phyloP scores from a whole-genome alignment of 2,888 invertebrate genomes.

The Rhagonycha fulva region DNA sequence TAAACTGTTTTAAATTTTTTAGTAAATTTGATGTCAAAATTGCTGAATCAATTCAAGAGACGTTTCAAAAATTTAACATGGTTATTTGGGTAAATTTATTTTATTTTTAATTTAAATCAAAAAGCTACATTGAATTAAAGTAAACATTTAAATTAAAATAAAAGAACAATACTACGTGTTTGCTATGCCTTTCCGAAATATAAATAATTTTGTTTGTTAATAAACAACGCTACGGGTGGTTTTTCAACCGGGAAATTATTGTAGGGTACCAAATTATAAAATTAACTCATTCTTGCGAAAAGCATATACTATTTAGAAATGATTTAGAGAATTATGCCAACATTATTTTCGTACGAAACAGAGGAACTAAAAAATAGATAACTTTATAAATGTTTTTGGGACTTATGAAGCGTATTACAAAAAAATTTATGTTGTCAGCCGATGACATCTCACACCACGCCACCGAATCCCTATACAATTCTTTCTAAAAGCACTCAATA shows the following conservation, averaged over 20 bases:
- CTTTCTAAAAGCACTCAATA: not conserved
- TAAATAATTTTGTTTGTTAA: not conserved
- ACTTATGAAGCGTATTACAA: not conserved
- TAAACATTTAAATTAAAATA: not conserved
- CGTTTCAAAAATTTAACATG: not conserved
- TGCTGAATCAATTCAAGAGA: not conserved
- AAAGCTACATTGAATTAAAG: not conserved
- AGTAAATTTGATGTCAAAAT: not conserved
- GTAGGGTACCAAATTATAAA: not conserved
- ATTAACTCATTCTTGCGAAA: not conserved
- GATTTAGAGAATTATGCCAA: too few species aligned
- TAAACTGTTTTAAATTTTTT: not conserved
- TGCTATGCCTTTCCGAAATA: not conserved
- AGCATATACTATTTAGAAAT: not conserved
- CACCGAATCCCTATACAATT: not conserved
- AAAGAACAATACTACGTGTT: not conserved
- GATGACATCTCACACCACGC: not conserved
- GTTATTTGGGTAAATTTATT: not conserved
- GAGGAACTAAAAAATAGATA: too few species aligned
- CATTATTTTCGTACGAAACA: too few species aligned
- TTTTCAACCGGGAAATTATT: not conserved
- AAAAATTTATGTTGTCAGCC: not conserved
- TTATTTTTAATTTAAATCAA: not conserved
- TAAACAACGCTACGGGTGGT: not conserved
- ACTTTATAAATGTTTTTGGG: not conserved